Base-by-base conservation (phyloP, 2,797 vertebrate species). In the Danio aesculapii region DNA sequence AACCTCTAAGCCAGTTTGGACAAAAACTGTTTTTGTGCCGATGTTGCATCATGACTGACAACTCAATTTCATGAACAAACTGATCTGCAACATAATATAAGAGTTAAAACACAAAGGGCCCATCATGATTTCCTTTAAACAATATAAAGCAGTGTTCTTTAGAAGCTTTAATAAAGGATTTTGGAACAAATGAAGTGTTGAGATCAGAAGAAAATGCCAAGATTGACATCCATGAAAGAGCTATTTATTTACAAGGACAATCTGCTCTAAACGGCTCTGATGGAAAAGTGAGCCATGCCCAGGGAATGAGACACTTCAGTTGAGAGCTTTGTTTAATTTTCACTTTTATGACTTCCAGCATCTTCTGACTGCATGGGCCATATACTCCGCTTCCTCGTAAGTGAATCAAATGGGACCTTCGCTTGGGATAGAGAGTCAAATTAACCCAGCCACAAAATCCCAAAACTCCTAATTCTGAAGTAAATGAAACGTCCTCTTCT, bases 361-460 rank as follows among this genome's bases (percentile, higher is more conserved):
- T 55, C 64, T 71, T 57, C 73, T 52, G 30, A 46, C 57, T 71
- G 55, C 43, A 85, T 46, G 79, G 75, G 44, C 46, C 74, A 75
- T 77, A 81, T 69, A 70, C 52, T 57, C 72, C 47, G 52, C 73
- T 68, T 70, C 41, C 78, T 75, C 10, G 1, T 67, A 80, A 46
- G 10, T 55, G 63, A 46, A 73, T 83, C 70, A 81, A 73, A 80
- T 46, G 14, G 46, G n/a, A 70, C 44, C 10, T 50, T 74, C 50
- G 47, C 82, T 74, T 57, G 39, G 41, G 17, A 21, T 62, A 8
- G 58, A 47, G 84, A 81, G 73, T 81, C 84, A 62, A 82, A 81
- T 47, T 46, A 41, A 84, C 82, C 53, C 55, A 73, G 62, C 72
- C 75, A 72, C 52, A 70, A 82, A 80, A 81, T 83, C 63, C 59